Conservation (phyloP, 2,113 vertebrate species). For the Xiphophorus maculatus region DNA sequence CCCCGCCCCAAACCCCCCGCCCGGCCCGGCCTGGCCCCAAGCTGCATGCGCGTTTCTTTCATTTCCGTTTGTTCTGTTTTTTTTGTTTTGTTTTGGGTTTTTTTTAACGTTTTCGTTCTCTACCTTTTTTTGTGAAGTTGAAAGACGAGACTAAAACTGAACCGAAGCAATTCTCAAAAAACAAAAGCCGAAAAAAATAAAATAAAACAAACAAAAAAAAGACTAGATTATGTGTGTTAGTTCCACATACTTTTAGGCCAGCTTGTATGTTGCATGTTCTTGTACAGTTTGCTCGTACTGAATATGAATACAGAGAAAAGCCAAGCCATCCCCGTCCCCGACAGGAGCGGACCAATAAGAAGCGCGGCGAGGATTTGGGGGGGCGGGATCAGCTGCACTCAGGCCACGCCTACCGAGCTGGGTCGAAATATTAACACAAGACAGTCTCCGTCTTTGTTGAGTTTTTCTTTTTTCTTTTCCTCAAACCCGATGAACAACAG, state of each 20-base stretch:
- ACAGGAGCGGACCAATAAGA: constrained; percentile 88
- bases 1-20: constrained; percentile 15
- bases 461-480: constrained; percentile 48
- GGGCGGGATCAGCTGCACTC: constrained; percentile 80
- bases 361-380: constrained; percentile 64
- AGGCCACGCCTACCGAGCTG: constrained; percentile 85
- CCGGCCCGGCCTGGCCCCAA: constrained; percentile 73
- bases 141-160: constrained; percentile 75
- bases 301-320: constrained; percentile 94
- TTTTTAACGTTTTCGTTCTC: constrained; percentile 42
- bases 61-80: constrained; percentile 42
- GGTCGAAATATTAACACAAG: constrained; percentile 90
- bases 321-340: constrained; percentile 89
- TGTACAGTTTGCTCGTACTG: constrained; percentile 99
- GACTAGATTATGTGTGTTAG: constrained; percentile 95
- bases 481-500: constrained; percentile 88
- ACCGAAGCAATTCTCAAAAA: constrained; percentile 70
- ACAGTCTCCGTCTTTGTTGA: constrained; percentile 70
- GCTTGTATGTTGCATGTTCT: constrained; percentile 99
- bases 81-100: constrained; percentile 43
- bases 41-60: constrained; percentile 89
- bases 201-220: constrained; percentile 62
- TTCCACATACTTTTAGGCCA: constrained; percentile 92
- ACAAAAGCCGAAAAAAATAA: constrained; percentile 72
- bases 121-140: constrained; percentile 79